A percentile compares a stretch with the other conserved stretches of the same genome.
Evolutionary conservation across 2,797 vertebrate genomes (phyloP).

Genomic region (Muscicapa striata): DNA sequence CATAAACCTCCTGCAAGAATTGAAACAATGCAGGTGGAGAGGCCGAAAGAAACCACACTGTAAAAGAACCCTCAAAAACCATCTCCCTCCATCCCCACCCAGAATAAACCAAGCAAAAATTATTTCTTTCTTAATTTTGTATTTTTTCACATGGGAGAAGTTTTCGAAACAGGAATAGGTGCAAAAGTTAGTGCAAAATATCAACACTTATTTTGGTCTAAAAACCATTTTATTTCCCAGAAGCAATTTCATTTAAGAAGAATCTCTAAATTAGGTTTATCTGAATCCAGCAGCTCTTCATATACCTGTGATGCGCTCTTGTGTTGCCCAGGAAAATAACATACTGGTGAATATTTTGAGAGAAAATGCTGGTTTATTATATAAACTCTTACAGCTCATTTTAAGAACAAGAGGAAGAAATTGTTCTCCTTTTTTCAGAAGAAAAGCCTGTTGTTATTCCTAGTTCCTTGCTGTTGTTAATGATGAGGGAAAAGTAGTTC

Average conservation of each 20-base stretch:
- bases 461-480: background rate
- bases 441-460: background rate
- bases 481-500: background rate
- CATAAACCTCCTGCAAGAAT: background rate
- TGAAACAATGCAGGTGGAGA: background rate
- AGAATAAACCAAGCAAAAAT: background rate
- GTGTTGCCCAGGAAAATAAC: background rate
- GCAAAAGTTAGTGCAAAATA: background rate
- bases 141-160: background rate
- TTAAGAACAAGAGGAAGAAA: background rate
- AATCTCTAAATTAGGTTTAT: background rate
- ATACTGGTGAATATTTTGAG: background rate
- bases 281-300: background rate
- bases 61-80: background rate
- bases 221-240: background rate
- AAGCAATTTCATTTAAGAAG: background rate
- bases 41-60: background rate
- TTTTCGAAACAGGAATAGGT: background rate
- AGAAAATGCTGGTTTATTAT: background rate
- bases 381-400: background rate
- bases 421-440: background rate
- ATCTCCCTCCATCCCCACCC: too few relatives aligned
- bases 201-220: background rate
- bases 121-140: background rate
- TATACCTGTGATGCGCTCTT: background rate